Evolutionary conservation across 1,140 invertebrate genomes (phyloP).

Genomic region (Lordiphosa clarofinis): DNA sequence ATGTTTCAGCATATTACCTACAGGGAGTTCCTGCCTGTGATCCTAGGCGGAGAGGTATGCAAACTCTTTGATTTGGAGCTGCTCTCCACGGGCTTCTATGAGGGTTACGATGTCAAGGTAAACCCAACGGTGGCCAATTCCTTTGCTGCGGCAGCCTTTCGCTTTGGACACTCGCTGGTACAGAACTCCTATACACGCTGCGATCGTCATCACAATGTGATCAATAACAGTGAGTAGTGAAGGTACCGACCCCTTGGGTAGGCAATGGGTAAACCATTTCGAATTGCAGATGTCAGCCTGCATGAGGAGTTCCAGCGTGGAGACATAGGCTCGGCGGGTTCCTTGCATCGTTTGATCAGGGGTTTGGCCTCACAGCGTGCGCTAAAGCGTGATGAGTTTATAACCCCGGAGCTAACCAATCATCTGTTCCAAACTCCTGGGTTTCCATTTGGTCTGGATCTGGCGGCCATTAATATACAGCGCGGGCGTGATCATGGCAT

Average conservation of each 20-base stretch:
- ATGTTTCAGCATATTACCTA: slow-evolving; percentile 93
- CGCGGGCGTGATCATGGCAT: slow-evolving; percentile 94
- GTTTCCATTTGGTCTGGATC: slow-evolving; percentile 90
- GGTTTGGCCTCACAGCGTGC: slow-evolving; percentile 89
- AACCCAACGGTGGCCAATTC: slow-evolving; percentile 94
- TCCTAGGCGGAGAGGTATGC: slow-evolving; percentile 88
- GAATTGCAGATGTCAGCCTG: slow-evolving; percentile 85
- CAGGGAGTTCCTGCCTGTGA: slow-evolving; percentile 91
- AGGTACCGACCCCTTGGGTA: neutral
- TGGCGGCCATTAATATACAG: slow-evolving; percentile 94
- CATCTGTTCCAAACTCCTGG: slow-evolving; percentile 90
- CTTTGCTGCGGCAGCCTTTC: slow-evolving; percentile 96
- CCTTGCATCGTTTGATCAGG: slow-evolving; percentile 88
- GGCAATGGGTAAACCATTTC: neutral
- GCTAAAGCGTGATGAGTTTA: slow-evolving; percentile 90
- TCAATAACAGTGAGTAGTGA: slow-evolving; percentile 84
- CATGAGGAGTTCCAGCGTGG: slow-evolving; percentile 85
- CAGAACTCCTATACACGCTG: slow-evolving; percentile 87
- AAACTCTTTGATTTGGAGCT: slow-evolving; percentile 86
- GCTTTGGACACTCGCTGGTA: slow-evolving; percentile 97
- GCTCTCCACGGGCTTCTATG: slow-evolving; percentile 84
- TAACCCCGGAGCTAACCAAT: slow-evolving; percentile 90
- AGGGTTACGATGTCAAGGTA: slow-evolving; percentile 88
- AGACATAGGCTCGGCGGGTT: slow-evolving; percentile 86
- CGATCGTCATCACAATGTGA: slow-evolving; percentile 83